Conservation (phyloP, 2,797 vertebrate genomes). For the Malurus splendens region DNA sequence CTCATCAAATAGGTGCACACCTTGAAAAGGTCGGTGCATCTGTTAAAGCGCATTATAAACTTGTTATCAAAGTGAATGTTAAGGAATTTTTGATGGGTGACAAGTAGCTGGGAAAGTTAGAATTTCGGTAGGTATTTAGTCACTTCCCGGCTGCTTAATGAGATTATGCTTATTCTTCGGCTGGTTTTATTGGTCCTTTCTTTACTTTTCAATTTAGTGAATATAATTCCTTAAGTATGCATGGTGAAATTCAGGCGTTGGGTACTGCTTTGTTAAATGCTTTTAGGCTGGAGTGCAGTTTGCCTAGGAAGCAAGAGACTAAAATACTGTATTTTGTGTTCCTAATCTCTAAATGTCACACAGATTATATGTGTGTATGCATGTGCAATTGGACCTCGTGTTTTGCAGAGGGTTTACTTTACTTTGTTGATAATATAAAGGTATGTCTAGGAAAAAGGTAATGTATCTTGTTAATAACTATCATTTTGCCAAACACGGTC, state of each 20-base stretch:
- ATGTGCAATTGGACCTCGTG: neutral
- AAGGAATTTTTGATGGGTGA: slow-evolving; percentile 25
- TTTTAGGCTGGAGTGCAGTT: slow-evolving; percentile 1
- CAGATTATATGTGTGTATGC: neutral
- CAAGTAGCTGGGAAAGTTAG: slow-evolving; percentile 53
- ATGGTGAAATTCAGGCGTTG: neutral
- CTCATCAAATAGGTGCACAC: neutral
- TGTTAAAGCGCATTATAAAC: slow-evolving; percentile 1
- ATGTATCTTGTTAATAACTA: slow-evolving; percentile 46
- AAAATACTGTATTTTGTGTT: slow-evolving; percentile 32
- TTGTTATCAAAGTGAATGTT: slow-evolving; percentile 28
- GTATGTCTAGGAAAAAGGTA: slow-evolving; percentile 38
- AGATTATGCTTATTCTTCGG: neutral
- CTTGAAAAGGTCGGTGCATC: neutral
- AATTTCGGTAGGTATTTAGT: neutral
- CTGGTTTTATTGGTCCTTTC: neutral
- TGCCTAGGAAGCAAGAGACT: neutral
- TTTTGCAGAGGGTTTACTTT: slow-evolving; percentile 53
- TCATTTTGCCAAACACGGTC: slow-evolving; percentile 29
- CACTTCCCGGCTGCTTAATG: neutral
- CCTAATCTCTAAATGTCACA: slow-evolving; percentile 12
- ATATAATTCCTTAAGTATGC: neutral
- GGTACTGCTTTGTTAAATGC: slow-evolving; percentile 21
- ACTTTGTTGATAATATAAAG: slow-evolving; percentile 49
- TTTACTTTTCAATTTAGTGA: neutral